These are phyloP conservation scores for Scaptodrosophila latifasciaeformis DNA, from an alignment of 2,888 invertebrate genomes.

Conservation along the genomic window DNA sequence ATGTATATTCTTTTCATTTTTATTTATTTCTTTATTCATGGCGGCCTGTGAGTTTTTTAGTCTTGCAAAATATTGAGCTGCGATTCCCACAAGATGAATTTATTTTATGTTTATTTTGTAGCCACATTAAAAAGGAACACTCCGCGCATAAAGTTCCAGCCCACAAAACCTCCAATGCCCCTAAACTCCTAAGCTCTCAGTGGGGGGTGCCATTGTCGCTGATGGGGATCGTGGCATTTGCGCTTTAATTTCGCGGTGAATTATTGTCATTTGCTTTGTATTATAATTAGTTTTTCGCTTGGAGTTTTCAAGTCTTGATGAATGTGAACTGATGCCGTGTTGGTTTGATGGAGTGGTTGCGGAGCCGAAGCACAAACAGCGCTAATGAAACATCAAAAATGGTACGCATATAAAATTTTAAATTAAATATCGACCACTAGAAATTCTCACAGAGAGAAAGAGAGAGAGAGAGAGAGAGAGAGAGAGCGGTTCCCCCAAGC, in stretches of 20 bases:
- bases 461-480: too few relatives aligned
- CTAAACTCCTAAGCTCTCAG: background rate
- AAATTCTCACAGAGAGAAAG: slow-evolving; percentile 13
- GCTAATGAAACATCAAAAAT: slow-evolving; percentile 34
- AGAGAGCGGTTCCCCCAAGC: too few relatives aligned
- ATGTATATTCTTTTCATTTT: slow-evolving; percentile 13
- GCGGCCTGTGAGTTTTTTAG: background rate
- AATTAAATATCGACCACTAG: slow-evolving; percentile 43
- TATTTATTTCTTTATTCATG: slow-evolving; percentile 1
- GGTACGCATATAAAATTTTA: slow-evolving; percentile 41
- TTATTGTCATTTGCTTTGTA: slow-evolving; percentile 7
- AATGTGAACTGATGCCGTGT: too few relatives aligned
- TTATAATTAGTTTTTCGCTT: slow-evolving; percentile 4
- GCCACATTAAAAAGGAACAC: slow-evolving; percentile 4
- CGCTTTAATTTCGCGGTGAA: background rate
- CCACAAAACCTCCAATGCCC: background rate
- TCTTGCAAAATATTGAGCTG: slow-evolving; percentile 3
- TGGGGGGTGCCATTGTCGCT: slow-evolving; percentile 11
- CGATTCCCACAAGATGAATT: slow-evolving; percentile 22
- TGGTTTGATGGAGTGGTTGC: background rate
- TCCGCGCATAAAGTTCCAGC: slow-evolving; percentile 2
- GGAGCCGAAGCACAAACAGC: slow-evolving; percentile 26
- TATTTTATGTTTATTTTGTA: slow-evolving; percentile 18
- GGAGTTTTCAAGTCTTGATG: too few relatives aligned
- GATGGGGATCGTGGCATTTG: background rate